Evolutionary conservation across 2,888 invertebrate species (phyloP).

Genomic region (Leptogaster cylindrica): DNA sequence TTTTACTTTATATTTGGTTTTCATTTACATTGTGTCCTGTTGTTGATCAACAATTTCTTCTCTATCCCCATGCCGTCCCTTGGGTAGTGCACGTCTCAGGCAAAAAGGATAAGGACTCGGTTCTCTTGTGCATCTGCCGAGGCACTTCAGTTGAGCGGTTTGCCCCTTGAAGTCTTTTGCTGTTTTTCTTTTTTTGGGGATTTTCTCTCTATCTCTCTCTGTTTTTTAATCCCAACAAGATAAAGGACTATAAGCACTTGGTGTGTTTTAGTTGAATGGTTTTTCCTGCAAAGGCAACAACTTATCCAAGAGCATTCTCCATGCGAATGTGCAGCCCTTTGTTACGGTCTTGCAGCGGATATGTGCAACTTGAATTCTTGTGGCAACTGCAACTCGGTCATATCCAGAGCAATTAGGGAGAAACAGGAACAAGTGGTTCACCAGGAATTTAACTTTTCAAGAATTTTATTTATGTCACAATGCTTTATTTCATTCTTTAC

Average conservation of each 20-base stretch:
- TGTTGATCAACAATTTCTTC: constrained; percentile 28
- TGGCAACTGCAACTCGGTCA: constrained; percentile 41
- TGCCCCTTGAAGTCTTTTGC: constrained; percentile 11
- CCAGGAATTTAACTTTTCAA: constrained; percentile 45
- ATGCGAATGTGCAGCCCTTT: constrained; percentile 6
- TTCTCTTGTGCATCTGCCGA: neutral
- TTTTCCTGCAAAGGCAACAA: constrained; percentile 28
- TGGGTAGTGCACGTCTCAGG: neutral
- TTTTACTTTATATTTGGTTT: constrained; percentile 25
- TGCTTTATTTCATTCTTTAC: neutral
- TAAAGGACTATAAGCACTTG: constrained; percentile 40
- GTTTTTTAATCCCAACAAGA: constrained; percentile 24
- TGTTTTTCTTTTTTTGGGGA: neutral
- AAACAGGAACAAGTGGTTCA: constrained; percentile 46
- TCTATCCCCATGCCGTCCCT: constrained; percentile 3
- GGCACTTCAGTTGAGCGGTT: constrained; percentile 2
- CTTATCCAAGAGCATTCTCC: constrained; percentile 28
- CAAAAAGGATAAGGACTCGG: neutral
- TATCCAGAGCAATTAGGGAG: constrained; percentile 44
- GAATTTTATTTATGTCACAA: constrained; percentile 43
- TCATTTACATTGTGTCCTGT: constrained; percentile 21
- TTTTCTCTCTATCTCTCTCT: too few species aligned
- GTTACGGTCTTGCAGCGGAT: constrained; percentile 24
- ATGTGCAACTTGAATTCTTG: constrained; percentile 31
- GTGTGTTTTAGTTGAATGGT: constrained; percentile 42